Percentiles rank a stretch among this genome's conserved stretches.
Evolutionary conservation across 2,113 vertebrate genomes (phyloP).

Genomic region (Pachyramphus minor): DNA sequence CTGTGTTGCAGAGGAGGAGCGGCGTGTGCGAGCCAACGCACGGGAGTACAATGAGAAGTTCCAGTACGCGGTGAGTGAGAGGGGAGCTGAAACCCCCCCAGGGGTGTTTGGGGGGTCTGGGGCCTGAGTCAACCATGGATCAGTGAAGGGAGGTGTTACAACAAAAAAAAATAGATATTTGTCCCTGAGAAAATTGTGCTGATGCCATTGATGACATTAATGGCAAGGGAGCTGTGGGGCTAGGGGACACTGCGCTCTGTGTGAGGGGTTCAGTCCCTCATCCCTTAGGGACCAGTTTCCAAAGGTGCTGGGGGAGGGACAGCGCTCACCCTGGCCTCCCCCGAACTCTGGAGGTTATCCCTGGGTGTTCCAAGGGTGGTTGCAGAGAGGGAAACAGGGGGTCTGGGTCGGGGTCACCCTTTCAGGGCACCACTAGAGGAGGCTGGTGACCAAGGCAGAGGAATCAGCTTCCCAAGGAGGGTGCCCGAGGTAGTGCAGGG

Average conservation of each 20-base stretch:
- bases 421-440: neutral
- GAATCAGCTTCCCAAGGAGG: neutral
- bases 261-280: neutral
- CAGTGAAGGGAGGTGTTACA: fast-evolving
- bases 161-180: neutral
- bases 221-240: neutral
- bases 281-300: neutral
- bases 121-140: neutral
- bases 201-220: neutral
- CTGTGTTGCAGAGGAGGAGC: constrained; percentile 86
- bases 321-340: neutral
- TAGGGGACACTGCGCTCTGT: fast-evolving
- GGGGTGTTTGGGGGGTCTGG: neutral
- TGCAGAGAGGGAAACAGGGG: too few relatives aligned
- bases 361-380: neutral
- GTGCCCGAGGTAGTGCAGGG: neutral
- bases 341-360: fast-evolving
- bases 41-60: constrained; percentile 93
- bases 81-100: fast-evolving
- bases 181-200: neutral
- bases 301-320: neutral
- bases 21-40: constrained; percentile 86
- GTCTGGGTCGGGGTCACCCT: neutral
- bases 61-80: constrained; percentile 87
- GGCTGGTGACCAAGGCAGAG: neutral